phyloP scores from a whole-genome alignment of 2,797 vertebrate genomes.

The Megalops cyprinoides region DNA sequence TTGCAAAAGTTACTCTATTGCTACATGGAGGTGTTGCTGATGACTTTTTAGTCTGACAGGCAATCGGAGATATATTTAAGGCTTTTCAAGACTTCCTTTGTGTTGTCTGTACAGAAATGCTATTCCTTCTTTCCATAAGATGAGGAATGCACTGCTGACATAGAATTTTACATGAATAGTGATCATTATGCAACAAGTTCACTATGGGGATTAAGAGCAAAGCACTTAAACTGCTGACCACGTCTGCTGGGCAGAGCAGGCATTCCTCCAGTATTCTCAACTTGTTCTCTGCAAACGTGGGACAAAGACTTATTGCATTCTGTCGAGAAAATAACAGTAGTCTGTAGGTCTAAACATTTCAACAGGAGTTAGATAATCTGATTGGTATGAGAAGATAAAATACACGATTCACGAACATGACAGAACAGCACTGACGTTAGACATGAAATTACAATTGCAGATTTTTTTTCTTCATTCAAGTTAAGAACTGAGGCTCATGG shows the following conservation, averaged over 20 bases:
- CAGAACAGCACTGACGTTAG: slow-evolving; percentile 3
- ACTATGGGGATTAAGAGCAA: neutral
- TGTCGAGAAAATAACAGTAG: neutral
- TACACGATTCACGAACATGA: slow-evolving; percentile 13
- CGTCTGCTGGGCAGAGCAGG: neutral
- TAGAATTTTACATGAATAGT: neutral
- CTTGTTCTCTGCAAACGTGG: neutral
- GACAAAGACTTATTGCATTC: neutral
- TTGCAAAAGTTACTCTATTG: neutral
- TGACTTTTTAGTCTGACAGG: slow-evolving; percentile 17
- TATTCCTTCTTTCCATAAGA: neutral
- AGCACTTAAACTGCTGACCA: neutral
- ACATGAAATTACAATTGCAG: slow-evolving; percentile 1
- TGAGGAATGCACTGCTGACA: neutral
- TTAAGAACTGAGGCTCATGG: neutral
- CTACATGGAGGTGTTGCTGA: neutral
- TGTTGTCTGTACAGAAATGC: neutral
- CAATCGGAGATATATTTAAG: slow-evolving; percentile 21
- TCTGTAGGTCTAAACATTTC: neutral
- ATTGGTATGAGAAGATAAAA: slow-evolving; percentile 11
- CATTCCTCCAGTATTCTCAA: neutral
- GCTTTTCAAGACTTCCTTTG: slow-evolving; percentile 2
- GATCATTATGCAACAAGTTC: neutral
- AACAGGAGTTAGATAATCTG: neutral
- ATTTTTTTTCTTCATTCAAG: neutral